phyloP scores from a whole-genome alignment of 2,797 vertebrate genomes.

The Acestrorhynchus altus region DNA sequence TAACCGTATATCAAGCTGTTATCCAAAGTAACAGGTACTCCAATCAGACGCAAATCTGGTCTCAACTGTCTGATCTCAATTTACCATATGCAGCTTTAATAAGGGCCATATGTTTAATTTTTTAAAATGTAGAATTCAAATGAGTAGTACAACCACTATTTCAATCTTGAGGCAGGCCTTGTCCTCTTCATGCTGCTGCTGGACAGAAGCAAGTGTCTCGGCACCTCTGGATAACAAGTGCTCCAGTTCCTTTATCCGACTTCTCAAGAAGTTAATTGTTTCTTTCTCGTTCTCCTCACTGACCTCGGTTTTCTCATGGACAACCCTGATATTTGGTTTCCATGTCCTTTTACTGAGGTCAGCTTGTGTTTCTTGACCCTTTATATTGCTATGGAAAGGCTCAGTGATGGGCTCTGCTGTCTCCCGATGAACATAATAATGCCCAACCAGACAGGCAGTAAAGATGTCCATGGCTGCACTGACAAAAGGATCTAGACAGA shows the following conservation, averaged over 20 bases:
- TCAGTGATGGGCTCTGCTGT: background rate
- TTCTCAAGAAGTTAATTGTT: slow-evolving; percentile 43
- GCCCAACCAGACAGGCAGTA: slow-evolving; percentile 50
- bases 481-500: slow-evolving; percentile 39
- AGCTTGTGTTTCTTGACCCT: slow-evolving; percentile 24
- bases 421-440: slow-evolving; percentile 34
- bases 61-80: too few relatives aligned
- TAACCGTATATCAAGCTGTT: too few relatives aligned
- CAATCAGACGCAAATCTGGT: too few relatives aligned
- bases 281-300: background rate
- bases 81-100: too few relatives aligned
- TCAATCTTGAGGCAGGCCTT: slow-evolving; percentile 16
- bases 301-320: background rate
- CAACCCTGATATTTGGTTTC: background rate
- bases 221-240: slow-evolving; percentile 25
- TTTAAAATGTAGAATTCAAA: background rate
- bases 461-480: slow-evolving; percentile 63
- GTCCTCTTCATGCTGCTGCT: slow-evolving; percentile 15
- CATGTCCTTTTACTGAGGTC: slow-evolving; percentile 8
- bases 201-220: background rate
- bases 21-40: too few relatives aligned
- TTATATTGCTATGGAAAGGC: background rate
- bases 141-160: slow-evolving; percentile 3
- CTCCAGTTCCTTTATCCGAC: slow-evolving; percentile 68
- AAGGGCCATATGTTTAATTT: background rate